phyloP scores from a whole-genome alignment of 2,797 vertebrate genomes.

The Syngnathus acus region DNA sequence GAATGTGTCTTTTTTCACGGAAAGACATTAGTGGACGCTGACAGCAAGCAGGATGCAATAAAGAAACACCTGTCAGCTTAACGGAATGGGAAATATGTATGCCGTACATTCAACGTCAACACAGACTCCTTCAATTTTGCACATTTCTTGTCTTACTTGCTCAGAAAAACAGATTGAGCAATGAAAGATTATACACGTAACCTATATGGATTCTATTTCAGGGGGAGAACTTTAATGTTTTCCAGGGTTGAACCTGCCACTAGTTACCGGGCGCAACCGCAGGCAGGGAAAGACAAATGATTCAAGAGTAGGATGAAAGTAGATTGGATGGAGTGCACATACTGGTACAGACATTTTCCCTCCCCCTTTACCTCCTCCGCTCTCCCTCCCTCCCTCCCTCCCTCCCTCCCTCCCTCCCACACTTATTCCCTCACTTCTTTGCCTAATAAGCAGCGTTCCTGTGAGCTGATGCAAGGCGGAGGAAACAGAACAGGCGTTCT shows the following conservation, averaged over 20 bases:
- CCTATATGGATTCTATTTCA: slow-evolving; percentile 58
- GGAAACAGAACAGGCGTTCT: slow-evolving; percentile 73
- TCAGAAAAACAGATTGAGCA: slow-evolving; percentile 56
- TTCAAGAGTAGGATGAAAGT: slow-evolving; percentile 67
- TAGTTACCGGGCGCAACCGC: slow-evolving; percentile 56
- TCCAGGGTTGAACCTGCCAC: slow-evolving; percentile 54
- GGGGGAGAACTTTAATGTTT: slow-evolving; percentile 60
- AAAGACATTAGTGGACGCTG: slow-evolving; percentile 24
- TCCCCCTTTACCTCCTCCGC: slow-evolving; percentile 17
- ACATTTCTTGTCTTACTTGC: slow-evolving; percentile 32
- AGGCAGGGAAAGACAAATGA: slow-evolving; percentile 51
- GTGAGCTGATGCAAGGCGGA: slow-evolving; percentile 75
- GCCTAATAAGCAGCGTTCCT: slow-evolving; percentile 76
- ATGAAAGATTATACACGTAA: slow-evolving; percentile 52
- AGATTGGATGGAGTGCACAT: slow-evolving; percentile 61
- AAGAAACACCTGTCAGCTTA: neutral
- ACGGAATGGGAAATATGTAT: neutral
- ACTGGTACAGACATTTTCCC: slow-evolving; percentile 51
- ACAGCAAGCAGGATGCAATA: slow-evolving; percentile 9
- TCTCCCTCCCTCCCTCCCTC: slow-evolving; percentile 40
- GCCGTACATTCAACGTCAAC: slow-evolving; percentile 22
- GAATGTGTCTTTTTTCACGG: slow-evolving; percentile 22
- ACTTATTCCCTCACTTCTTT: slow-evolving; percentile 70
- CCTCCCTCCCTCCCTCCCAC: slow-evolving; percentile 43
- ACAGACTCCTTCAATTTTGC: slow-evolving; percentile 33